Evolutionary conservation across 2,113 vertebrate genomes (phyloP).

Genomic region (Cebus imitator): DNA sequence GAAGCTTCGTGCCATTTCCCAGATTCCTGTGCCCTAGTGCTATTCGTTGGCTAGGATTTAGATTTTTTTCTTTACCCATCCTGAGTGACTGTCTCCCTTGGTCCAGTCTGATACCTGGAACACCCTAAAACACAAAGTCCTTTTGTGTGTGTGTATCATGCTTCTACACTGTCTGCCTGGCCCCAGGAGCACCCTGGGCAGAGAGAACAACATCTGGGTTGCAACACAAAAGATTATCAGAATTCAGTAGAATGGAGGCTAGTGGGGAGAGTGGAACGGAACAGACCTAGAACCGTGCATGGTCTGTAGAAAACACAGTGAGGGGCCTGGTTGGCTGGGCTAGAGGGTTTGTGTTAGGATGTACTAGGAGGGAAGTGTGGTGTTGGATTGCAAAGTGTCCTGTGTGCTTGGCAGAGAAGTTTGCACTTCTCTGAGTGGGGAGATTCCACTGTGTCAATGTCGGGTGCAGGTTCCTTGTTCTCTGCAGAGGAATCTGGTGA

Average conservation of each 20-base stretch:
- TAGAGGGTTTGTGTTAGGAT: background rate
- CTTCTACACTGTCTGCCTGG: background rate
- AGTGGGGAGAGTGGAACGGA: background rate
- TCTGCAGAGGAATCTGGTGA: background rate
- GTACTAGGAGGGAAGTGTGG: accelerated
- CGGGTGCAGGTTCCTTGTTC: too few species aligned
- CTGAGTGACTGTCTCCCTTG: background rate
- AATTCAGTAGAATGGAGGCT: background rate
- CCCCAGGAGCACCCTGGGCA: background rate
- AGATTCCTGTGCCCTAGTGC: background rate
- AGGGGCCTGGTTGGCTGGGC: background rate
- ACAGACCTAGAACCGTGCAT: too few species aligned
- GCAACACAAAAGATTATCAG: background rate
- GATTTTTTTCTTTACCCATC: background rate
- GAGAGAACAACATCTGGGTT: background rate
- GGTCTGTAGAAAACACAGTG: too few species aligned
- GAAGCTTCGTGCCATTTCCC: background rate
- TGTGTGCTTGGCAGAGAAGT: background rate
- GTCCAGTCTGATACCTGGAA: background rate
- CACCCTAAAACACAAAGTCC: background rate
- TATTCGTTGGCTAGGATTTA: background rate
- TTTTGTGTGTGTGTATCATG: background rate
- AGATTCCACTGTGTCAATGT: background rate
- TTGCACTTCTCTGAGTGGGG: background rate
- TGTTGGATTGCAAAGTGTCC: background rate